Percentiles rank a stretch among this genome's conserved stretches.
Conservation (phyloP, 2,888 invertebrate genomes). For the Blastobasis lacticolella region DNA sequence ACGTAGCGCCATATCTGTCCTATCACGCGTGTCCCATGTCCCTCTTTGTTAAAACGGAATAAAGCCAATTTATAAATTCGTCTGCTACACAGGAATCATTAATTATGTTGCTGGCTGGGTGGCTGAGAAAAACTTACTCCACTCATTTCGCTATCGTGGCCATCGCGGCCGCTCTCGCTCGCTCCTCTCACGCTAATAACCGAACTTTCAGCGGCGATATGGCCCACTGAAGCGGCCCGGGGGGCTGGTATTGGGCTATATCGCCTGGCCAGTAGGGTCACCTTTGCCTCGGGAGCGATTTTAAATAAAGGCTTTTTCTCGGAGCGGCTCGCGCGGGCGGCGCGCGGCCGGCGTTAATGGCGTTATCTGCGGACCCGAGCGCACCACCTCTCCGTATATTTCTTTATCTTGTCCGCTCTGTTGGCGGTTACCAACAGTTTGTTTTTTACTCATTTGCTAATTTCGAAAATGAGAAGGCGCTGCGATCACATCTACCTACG, state of each 20-base stretch:
- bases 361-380: slow-evolving; percentile 69
- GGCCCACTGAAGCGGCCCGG: background rate
- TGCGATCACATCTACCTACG: slow-evolving; percentile 57
- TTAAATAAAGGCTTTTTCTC: slow-evolving; percentile 3
- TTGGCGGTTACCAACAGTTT: slow-evolving; percentile 56
- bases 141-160: slow-evolving; percentile 70
- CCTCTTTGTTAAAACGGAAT: slow-evolving; percentile 62
- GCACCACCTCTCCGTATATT: slow-evolving; percentile 73
- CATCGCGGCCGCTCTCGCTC: slow-evolving; percentile 57
- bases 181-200: slow-evolving; percentile 25
- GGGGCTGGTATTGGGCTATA: slow-evolving; percentile 2
- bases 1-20: slow-evolving; percentile 28
- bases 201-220: background rate
- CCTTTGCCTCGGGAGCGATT: background rate
- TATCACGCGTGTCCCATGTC: slow-evolving; percentile 53
- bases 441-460: slow-evolving; percentile 70
- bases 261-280: slow-evolving; percentile 3
- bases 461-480: slow-evolving; percentile 71
- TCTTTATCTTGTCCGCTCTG: slow-evolving; percentile 71
- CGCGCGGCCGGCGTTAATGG: slow-evolving; percentile 70
- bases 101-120: slow-evolving; percentile 75
- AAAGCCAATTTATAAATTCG: slow-evolving; percentile 72
- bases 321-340: slow-evolving; percentile 47
- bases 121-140: slow-evolving; percentile 73
- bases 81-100: slow-evolving; percentile 69